These are phyloP conservation scores for Baryphthengus martii DNA, from an alignment of 2,113 vertebrate genomes.

Conservation along the genomic window DNA sequence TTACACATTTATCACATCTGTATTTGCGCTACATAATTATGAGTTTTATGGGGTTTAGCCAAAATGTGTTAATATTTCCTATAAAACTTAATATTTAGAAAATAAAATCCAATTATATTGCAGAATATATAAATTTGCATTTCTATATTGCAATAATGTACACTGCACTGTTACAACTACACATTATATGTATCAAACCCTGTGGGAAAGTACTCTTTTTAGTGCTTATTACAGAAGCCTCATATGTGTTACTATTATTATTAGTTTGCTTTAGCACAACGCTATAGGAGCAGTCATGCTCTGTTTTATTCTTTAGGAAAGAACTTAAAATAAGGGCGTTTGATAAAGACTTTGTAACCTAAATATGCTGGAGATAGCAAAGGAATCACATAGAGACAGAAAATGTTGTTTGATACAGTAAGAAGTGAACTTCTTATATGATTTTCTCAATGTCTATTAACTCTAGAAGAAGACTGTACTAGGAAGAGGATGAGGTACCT, in stretches of 20 bases:
- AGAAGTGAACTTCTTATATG: neutral
- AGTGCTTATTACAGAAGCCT: neutral
- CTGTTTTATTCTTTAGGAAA: neutral
- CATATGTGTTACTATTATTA: neutral
- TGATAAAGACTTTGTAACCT: neutral
- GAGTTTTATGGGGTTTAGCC: neutral
- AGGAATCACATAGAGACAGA: neutral
- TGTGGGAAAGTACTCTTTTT: neutral
- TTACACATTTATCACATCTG: neutral
- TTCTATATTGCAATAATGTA: neutral
- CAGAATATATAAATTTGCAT: neutral
- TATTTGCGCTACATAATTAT: constrained; percentile 4
- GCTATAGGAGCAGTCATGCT: neutral
- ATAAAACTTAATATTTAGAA: constrained; percentile 2
- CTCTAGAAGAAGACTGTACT: neutral
- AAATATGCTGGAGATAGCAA: neutral
- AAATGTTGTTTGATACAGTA: neutral
- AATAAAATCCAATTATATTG: constrained; percentile 1
- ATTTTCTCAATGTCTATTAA: neutral
- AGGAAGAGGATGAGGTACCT: neutral
- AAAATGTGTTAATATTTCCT: constrained; percentile 4
- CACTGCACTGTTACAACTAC: neutral
- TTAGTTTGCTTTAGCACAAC: neutral
- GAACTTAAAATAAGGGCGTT: neutral
- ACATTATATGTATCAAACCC: neutral